Evolutionary conservation across 2,113 vertebrate genomes (phyloP).

Genomic region (Hyaena hyaena): DNA sequence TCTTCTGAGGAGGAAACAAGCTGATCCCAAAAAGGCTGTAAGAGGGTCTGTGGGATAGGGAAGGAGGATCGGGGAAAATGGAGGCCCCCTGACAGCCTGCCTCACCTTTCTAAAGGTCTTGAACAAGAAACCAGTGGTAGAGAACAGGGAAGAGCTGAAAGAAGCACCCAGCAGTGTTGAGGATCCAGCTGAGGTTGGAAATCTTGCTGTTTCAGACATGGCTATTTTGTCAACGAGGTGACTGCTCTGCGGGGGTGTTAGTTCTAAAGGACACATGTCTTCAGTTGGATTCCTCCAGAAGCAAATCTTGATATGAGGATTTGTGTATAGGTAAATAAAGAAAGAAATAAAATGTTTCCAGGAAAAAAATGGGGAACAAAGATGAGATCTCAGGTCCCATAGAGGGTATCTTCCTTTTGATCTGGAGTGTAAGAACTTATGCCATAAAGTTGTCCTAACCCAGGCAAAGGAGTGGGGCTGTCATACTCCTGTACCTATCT

Average conservation of each 20-base stretch:
- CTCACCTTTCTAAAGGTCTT: background rate
- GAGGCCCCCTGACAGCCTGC: background rate
- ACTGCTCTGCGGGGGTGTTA: background rate
- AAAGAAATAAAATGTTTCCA: background rate
- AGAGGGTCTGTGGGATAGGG: background rate
- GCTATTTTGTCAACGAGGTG: background rate
- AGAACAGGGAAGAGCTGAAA: background rate
- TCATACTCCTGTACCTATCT: background rate
- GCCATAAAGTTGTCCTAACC: background rate
- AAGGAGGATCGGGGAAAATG: background rate
- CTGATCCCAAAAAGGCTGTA: background rate
- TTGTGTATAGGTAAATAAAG: background rate
- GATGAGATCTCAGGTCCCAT: background rate
- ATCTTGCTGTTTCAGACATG: background rate
- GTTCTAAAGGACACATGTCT: background rate
- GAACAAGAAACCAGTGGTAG: background rate
- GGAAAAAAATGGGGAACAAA: background rate
- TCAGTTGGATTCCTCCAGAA: background rate
- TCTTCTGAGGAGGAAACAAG: background rate
- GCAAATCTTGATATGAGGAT: slow-evolving; percentile 9
- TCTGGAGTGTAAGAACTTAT: background rate
- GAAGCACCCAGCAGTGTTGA: background rate
- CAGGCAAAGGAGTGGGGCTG: background rate
- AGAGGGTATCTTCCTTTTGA: background rate
- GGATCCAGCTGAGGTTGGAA: background rate